Conservation (phyloP, 2,888 invertebrate species). For the Coleophora deauratella region DNA sequence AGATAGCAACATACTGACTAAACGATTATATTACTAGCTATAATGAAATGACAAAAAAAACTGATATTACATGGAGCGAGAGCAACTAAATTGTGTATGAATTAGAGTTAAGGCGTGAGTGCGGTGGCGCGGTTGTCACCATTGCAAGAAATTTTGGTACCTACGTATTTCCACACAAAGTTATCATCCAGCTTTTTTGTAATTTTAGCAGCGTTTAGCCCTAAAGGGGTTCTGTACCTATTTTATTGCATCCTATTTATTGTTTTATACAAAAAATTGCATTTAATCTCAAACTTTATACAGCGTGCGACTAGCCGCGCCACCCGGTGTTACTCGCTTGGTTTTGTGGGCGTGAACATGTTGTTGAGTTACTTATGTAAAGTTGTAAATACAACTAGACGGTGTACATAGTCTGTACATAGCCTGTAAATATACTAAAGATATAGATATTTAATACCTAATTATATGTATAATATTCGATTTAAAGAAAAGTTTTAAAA, state of each 20-base stretch:
- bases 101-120: conserved; percentile 17
- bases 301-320: too few species aligned
- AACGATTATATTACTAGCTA: conserved; percentile 16
- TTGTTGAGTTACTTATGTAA: not conserved
- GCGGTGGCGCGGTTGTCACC: too few species aligned
- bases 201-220: too few species aligned
- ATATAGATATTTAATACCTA: conserved; percentile 57
- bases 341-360: too few species aligned
- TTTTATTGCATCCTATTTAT: too few species aligned
- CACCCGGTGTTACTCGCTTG: too few species aligned
- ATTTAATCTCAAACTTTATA: conserved; percentile 9
- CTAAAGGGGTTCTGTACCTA: too few species aligned
- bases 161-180: too few species aligned
- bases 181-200: too few species aligned
- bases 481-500: conserved; percentile 67
- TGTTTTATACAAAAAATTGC: conserved; percentile 11
- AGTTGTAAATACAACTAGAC: conserved; percentile 1
- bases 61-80: too few species aligned
- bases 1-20: conserved; percentile 14
- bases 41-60: too few species aligned
- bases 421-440: conserved; percentile 64
- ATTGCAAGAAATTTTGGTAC: too few species aligned
- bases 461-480: conserved; percentile 63
- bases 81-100: conserved; percentile 48
- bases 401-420: conserved; percentile 38